Evolutionary conservation across 2,113 vertebrate genomes (phyloP), one percentile per base, ranked within the genome.

Genomic region (Carettochelys insculpta): DNA sequence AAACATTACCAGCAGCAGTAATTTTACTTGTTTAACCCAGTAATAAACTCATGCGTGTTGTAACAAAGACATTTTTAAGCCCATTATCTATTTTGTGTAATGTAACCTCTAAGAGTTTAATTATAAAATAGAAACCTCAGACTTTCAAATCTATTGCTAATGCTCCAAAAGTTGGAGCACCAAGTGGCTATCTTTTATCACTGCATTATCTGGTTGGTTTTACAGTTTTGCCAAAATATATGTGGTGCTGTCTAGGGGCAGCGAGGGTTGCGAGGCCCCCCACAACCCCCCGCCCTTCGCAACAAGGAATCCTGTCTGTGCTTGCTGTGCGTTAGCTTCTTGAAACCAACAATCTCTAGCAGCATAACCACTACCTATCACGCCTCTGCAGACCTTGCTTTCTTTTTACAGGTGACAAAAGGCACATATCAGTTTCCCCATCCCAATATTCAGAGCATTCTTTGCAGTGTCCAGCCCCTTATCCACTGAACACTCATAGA

Each of bases 31-130:
- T 86, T 80, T 76, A 85, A 80, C 80, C 48, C 79, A 84, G 31
- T 90, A 91, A 82, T 86, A 56, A 5, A 31, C 71, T 54, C 51
- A 78, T 76, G 14, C 17, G 1, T 80, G 76, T 78, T 27, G n/a
- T 89, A 87, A 89, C 90, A 93, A 87, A 54, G 48, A 41, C 48
- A 84, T 76, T 93, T 91, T 61, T 52, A 93, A 90, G 41, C 4
- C 11, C 8, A 34, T 41, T 89, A 90, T 84, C 34, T 25, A 41
- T 89, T 90, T 77, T 80, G 58, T 0, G 0, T 86, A 65, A 85
- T 79, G 93, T 89, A 92, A 56, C 11, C 17, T 80, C 20, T 78
- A 78, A 52, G 48, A 86, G 58, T 82, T 90, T 84, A 83, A 87
- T 93, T 92, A 87, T 25, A 17, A 88, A 92, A 31, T 34, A 90